Evolutionary conservation across 2,113 vertebrate species (phyloP), one percentile per base, ranked within the genome.

Genomic region (Pitta sordida): DNA sequence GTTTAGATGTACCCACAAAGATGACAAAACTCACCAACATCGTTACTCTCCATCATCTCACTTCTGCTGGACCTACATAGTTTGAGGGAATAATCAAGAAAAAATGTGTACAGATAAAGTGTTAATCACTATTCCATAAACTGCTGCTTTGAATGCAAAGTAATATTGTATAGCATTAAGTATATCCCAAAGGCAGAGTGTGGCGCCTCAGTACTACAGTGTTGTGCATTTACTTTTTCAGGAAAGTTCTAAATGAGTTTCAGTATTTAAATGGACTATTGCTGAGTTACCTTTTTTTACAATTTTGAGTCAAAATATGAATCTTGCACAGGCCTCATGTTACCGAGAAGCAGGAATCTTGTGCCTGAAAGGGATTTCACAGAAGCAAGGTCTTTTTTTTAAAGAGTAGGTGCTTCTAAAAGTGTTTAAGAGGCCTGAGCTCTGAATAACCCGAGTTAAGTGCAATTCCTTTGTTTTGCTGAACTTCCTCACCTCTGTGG

Each of bases 401-500:
- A 82, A 77, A 83, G 67, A 83, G 13, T 69, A 46, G 27, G 36
- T 71, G 53, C 49, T 86, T 92, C 64, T 79, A 27, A 80, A 90
- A 76, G 32, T 69, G 8, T 63, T 70, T 15, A 36, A 78, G 69
- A 53, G 32, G 70, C 56, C 24, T 79, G 74, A 87, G 74, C 32
- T 82, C 79, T 81, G 51, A 88, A 69, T 53, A 36, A 43, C 29
- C 36, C 11, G 34, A 75, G 68, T 90, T 93, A 91, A 86, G 58
- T 91, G 86, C 84, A 93, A 93, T 91, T 37, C 53, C 70, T 93
- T 94, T 96, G 74, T 92, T 89, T 92, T 75, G 16, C 37, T 87
- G 84, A 84, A 79, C 84, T 83, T 62, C n/a, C 55, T 90, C 53
- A 87, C 78, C 81, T 91, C 68, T 91, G 82, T 85, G 74, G 85